Base-by-base conservation (phyloP, 2,888 invertebrate species). In the Hirtodrosophila alboralis region DNA sequence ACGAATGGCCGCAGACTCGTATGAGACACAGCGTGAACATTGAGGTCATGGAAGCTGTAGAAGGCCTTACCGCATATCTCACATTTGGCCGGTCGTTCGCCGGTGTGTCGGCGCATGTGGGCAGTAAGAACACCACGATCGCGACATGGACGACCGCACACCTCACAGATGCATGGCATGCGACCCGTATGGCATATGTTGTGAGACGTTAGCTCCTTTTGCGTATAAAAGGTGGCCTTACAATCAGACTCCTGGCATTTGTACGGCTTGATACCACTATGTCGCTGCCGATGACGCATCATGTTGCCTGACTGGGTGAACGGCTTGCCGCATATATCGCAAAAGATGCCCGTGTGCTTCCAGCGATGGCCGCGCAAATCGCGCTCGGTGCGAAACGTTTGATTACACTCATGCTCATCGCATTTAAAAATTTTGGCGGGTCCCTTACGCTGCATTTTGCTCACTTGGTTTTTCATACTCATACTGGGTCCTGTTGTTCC, bases 281-380 rank as follows among this genome's bases (percentile, higher is more conserved):
- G 89, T 0, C 89, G 87, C 51, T 88, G 79, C 9, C 87, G 84
- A 34, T 89, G 89, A 0, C 87, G 83, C 72, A 81, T 79, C 79
- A 89, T 78, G 34, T 89, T 89, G 4, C 89, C 89, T 1, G 86
- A 78, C 36, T 89, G 88, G 1, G 89, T 86, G 23, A 89, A 89
- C 1, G 83, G 70, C 13, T 87, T 83, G 9, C 88, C 88, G 31
- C 89, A 89, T 23, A 89, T 87, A 52, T 89, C 88, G 38, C 89
- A 89, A 26, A 81, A 70, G 27, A 88, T 88, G n/a, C 88, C 88
- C n/a, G 88, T 88, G 33, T 88, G 88, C 49, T 88, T 88, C 80
- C 81, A 87, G 33, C 79, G 84, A 47, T 88, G 88, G 1, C 84
- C 87, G 0, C 83, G 78, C 14, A 88, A 52, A 41, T 87, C 84